Evolutionary conservation across 1,140 invertebrate species (phyloP), one percentile per base, ranked within the genome.

Genomic region (Pachyrhynchus sulphureomaculatus): DNA sequence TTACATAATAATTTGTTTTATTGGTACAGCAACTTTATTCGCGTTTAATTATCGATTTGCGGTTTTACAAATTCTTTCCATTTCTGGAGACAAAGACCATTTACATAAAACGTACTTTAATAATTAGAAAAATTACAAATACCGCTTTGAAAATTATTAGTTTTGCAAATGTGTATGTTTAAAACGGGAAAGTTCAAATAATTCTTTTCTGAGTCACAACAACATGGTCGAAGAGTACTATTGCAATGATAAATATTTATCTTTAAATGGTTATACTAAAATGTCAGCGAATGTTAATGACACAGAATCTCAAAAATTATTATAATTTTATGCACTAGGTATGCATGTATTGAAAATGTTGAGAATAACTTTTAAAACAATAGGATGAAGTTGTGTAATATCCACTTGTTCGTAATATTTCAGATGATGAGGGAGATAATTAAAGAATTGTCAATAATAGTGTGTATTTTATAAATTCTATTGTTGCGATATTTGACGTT

Each of bases 231-330:
- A 29, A 6, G 26, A 29, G 26, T 6, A 29, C 8, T 9, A 29
- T 29, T 13, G 23, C 17, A 13, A 9, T 17, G n/a, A 45, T 10
- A 45, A 45, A 21, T 45, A 21, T 4, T 10, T 5, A 20, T 10
- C 18, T 10, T 13, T 44, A 20, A 10, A 20, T 13, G n/a, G n/a
- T 41, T 17, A 8, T 41, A 17, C 23, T 13, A 21, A 45, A 45
- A 45, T 45, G 42, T 45, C 42, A 45, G 42, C 42, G 10, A 45
- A 45, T 45, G 23, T 23, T 45, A 45, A 45, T 45, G 42, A 45
- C 13, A 24, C 21, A 4, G 20, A 45, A 45, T 23, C 23, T 23
- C 9, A 20, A 20, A 45, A 45, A 45, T 24, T 45, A 45, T 24
- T 8, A 9, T 24, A 24, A 45, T 45, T 45, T 23, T n/a, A 45